Conservation (phyloP, 2,888 invertebrate genomes). For the Drosophila recens region DNA sequence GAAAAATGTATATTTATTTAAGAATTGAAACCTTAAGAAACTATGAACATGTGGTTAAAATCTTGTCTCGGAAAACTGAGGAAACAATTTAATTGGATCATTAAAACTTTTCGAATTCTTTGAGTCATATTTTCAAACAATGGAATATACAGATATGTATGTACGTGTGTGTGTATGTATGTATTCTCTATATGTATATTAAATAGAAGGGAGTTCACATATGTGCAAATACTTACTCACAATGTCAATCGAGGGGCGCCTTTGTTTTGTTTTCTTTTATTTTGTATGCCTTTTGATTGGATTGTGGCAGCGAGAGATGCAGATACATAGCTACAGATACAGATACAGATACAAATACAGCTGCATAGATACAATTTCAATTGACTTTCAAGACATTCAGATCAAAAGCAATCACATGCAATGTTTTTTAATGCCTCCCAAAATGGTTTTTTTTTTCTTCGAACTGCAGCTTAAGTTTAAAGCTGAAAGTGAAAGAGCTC, state of each 20-base stretch:
- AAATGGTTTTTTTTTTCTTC: neutral
- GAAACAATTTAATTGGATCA: neutral
- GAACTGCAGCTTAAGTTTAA: conserved; percentile 3
- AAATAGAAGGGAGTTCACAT: conserved; percentile 1
- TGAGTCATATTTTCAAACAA: conserved; percentile 20
- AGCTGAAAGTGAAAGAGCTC: conserved; percentile 56
- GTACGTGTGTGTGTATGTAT: neutral
- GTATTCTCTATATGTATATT: neutral
- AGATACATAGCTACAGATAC: conserved; percentile 3
- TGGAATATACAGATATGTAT: neutral
- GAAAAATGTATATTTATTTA: no score
- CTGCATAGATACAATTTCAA: conserved; percentile 8
- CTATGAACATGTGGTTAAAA: neutral
- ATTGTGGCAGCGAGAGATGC: conserved; percentile 3
- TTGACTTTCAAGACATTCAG: neutral
- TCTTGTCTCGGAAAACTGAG: neutral
- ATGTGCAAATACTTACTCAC: conserved; percentile 7
- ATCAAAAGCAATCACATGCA: conserved; percentile 11
- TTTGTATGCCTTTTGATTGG: conserved; percentile 9
- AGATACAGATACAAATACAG: neutral
- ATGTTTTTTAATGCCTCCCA: conserved; percentile 10
- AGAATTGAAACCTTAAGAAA: neutral
- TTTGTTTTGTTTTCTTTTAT: conserved; percentile 16
- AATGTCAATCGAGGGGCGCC: conserved; percentile 18
- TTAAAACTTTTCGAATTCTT: conserved; percentile 6